Evolutionary conservation across 92 coral and sea anemone genomes (phyloP).

Genomic region (Desmophyllum pertusum): DNA sequence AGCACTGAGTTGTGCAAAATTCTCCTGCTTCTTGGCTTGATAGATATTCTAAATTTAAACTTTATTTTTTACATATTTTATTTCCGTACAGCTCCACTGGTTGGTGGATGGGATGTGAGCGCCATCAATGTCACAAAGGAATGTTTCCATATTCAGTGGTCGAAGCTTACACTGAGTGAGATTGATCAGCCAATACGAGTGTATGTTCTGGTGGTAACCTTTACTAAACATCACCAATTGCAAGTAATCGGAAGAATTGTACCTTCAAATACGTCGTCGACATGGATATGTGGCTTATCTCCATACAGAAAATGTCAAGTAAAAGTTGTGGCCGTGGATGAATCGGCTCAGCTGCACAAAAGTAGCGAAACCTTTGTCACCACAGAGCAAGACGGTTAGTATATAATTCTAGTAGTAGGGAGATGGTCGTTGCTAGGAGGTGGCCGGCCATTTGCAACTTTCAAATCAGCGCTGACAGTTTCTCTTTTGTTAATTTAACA

Average conservation of each 20-base stretch:
- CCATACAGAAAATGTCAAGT: background rate
- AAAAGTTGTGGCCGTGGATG: slow-evolving; percentile 19
- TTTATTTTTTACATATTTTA: background rate
- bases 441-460: too few species aligned
- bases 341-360: background rate
- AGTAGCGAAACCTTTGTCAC: background rate
- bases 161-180: background rate
- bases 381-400: slow-evolving; percentile 24
- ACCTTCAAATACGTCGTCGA: background rate
- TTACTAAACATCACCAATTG: background rate
- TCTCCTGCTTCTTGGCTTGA: too few species aligned
- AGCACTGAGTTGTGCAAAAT: too few species aligned
- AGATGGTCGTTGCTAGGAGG: too few species aligned
- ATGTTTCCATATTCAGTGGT: slow-evolving; percentile 16
- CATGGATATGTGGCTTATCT: background rate
- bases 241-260: background rate
- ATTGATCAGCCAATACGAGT: background rate
- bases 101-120: slow-evolving; percentile 11
- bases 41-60: background rate
- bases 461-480: too few species aligned
- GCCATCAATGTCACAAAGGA: background rate
- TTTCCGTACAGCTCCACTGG: background rate
- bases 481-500: too few species aligned
- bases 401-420: too few species aligned
- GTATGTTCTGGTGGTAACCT: background rate